Evolutionary conservation across 2,113 vertebrate species (phyloP).

Genomic region (Neolamprologus falcicula): DNA sequence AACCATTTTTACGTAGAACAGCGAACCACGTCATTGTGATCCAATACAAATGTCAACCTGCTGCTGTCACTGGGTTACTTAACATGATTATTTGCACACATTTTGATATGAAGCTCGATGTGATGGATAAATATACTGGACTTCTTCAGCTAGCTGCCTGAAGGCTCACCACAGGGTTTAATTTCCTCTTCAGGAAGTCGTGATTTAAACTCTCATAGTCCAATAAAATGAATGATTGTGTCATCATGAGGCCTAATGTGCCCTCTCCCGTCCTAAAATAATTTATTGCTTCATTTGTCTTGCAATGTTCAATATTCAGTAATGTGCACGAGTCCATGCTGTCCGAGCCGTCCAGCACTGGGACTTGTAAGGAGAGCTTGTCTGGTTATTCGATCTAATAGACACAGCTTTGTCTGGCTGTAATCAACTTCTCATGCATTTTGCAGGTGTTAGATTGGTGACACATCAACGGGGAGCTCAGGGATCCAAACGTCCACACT

Average conservation of each 20-base stretch:
- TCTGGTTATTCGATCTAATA: neutral
- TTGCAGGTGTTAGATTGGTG: neutral
- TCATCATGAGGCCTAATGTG: neutral
- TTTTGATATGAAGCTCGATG: neutral
- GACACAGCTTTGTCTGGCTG: neutral
- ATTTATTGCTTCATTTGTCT: neutral
- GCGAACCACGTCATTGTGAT: fast-evolving
- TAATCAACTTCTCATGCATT: neutral
- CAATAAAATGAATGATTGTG: neutral
- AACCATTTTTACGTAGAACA: neutral
- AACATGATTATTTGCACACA: neutral
- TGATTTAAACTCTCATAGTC: neutral
- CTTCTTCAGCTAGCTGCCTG: fast-evolving
- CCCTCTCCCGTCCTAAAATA: neutral
- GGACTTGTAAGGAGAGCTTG: neutral
- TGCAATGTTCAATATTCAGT: neutral
- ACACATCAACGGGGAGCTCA: neutral
- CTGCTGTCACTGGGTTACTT: fast-evolving
- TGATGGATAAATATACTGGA: fast-evolving
- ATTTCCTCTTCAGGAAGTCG: neutral
- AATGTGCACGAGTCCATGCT: neutral
- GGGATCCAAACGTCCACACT: neutral
- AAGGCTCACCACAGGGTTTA: neutral
- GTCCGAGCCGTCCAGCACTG: neutral
- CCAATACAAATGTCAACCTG: neutral